Evolutionary conservation across 2,888 invertebrate species (phyloP).

Genomic region (Limnephilus marmoratus): DNA sequence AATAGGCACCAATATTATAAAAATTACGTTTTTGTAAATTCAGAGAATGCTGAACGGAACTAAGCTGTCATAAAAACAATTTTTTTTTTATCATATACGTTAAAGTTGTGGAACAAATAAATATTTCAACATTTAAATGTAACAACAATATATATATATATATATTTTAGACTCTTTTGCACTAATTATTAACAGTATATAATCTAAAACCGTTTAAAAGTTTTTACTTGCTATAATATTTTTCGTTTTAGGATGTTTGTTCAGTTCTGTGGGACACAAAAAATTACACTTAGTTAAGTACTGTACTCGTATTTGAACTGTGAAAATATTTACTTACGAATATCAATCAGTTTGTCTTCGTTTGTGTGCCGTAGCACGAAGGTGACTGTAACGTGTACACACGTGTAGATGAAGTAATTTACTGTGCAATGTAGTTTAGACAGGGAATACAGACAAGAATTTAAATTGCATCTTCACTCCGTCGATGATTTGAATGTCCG

Average conservation of each 20-base stretch:
- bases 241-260: neutral
- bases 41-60: no score
- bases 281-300: no score
- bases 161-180: neutral
- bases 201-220: neutral
- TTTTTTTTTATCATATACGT: no score
- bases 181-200: neutral
- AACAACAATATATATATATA: no score
- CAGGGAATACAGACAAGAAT: neutral
- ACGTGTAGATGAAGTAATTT: neutral
- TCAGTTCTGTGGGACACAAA: no score
- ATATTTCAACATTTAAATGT: no score
- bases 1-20: no score
- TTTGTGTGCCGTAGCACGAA: neutral
- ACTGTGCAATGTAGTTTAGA: neutral
- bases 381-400: neutral
- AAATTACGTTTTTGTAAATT: no score
- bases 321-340: neutral
- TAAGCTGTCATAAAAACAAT: no score
- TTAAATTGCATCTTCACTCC: neutral
- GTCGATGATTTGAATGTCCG: slow-evolving; percentile 5
- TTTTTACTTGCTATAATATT: neutral
- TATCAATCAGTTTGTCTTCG: neutral
- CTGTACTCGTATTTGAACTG: no score
- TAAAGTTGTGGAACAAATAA: no score